phyloP scores from a whole-genome alignment of 2,888 invertebrate genomes.

The Halictus ligatus region DNA sequence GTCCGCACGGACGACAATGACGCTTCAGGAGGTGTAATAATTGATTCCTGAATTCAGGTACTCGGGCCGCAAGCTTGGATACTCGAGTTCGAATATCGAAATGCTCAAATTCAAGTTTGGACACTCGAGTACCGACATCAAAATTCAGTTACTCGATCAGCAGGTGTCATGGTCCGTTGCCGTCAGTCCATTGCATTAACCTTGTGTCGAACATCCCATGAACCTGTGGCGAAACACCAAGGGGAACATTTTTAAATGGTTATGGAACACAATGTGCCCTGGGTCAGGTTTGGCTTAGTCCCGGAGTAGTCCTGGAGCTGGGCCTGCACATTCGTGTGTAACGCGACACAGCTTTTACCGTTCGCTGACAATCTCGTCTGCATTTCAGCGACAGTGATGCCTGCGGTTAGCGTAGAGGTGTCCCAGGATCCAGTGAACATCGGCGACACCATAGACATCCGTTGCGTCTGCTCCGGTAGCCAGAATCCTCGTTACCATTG shows the following conservation, averaged over 20 bases:
- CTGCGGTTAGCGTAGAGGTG: conserved; percentile 80
- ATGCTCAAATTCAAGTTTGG: not conserved
- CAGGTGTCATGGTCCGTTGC: not conserved
- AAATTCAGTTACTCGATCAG: not conserved
- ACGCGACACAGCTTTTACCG: not conserved
- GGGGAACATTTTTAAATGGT: not conserved
- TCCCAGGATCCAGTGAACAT: conserved; percentile 85
- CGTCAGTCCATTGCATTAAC: not conserved
- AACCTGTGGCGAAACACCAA: not conserved
- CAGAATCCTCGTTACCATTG: conserved; percentile 84
- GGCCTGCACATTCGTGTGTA: not conserved
- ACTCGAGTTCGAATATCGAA: too few relatives aligned
- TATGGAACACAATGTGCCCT: conserved; percentile 10
- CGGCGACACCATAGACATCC: conserved; percentile 88
- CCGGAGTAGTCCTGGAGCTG: not conserved
- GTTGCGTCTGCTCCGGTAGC: conserved; percentile 87
- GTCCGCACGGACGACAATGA: not conserved
- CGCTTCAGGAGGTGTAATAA: not conserved
- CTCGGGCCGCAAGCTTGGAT: too few relatives aligned
- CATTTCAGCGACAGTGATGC: conserved; percentile 73
- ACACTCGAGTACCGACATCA: not conserved
- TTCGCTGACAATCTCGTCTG: not conserved
- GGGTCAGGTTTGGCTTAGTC: not conserved
- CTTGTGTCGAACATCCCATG: not conserved
- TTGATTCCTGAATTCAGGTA: not conserved